Base-by-base conservation (phyloP, 2,113 vertebrate species). In the Mesitornis unicolor region DNA sequence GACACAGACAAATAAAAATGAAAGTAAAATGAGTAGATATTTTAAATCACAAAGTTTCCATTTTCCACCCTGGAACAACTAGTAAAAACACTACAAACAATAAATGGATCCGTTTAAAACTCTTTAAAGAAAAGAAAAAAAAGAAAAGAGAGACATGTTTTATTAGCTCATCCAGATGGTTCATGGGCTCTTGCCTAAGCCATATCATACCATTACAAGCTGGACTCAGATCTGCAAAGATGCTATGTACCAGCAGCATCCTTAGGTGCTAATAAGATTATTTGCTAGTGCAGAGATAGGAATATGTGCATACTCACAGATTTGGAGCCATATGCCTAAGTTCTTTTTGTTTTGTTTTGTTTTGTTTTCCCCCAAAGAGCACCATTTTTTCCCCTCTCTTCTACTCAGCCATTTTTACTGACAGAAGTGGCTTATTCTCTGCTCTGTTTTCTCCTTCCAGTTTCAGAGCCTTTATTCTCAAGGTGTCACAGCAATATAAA, bases 251-350 rank as follows among this genome's bases (percentile, higher is more conserved):
- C 65, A 73, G 25, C 48, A 93, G 26, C 57, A 84, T 82, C 48
- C 29, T 29, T 61, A 67, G 21, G 48, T 87, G 69, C 16, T 87
- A 83, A 53, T 85, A 91, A 65, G 57, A 79, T 61, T 42, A 69
- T 91, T 88, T 96, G 57, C 33, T 77, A n/a, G 15, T 59, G 68
- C 29, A 80, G 50, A 57, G 31, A 65, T 16, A 90, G 3, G 54
- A 93, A 33, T 88, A 57, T 59, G 33, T 88, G 42, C 40, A 13
- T 35, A 15, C 4, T 90, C 29, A 69, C 90, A 93, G 85, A 95
- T 93, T 95, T 93, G 59, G 50, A 92, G 59, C 88, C 95, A 93
- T 96, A 94, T 92, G 90, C 11, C 90, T 82, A 51, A 80, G 36
- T 73, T 88, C 70, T 33, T 77, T 93, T 38, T 93, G 69, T 88